phyloP scores from a whole-genome alignment of 2,888 invertebrate species.

The Macrosoma leucophasiata region DNA sequence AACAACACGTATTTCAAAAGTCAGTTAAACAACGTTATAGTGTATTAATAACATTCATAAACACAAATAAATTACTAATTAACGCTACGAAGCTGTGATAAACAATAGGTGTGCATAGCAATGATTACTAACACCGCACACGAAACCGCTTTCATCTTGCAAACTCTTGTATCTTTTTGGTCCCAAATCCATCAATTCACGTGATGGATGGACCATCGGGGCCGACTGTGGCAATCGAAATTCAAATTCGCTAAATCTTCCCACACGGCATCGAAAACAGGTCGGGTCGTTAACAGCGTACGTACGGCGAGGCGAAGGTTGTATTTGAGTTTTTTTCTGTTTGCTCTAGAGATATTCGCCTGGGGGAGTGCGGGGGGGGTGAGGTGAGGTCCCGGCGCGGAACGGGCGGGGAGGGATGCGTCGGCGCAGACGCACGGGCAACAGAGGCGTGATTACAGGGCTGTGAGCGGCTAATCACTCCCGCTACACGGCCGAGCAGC shows the following conservation, averaged over 20 bases:
- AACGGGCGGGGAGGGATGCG: constrained; percentile 35
- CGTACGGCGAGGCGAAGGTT: constrained; percentile 40
- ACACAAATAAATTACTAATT: not conserved
- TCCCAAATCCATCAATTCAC: constrained; percentile 72
- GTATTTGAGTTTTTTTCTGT: constrained; percentile 56
- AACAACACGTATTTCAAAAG: too few relatives aligned
- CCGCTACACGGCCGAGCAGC: constrained; percentile 47
- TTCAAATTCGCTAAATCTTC: constrained; percentile 76
- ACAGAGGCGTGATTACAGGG: constrained; percentile 70
- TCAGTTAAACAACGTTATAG: too few relatives aligned
- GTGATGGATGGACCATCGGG: constrained; percentile 69
- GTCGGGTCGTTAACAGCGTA: constrained; percentile 68
- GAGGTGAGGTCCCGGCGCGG: constrained; percentile 25
- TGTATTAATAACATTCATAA: too few relatives aligned
- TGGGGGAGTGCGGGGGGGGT: constrained; percentile 31
- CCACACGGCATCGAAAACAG: constrained; percentile 68
- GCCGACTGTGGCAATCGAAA: constrained; percentile 61
- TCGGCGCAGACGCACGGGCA: constrained; percentile 68
- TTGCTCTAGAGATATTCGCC: constrained; percentile 65
- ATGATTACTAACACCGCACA: constrained; percentile 60
- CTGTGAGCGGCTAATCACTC: constrained; percentile 65
- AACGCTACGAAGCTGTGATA: constrained; percentile 28
- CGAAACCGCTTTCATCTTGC: constrained; percentile 64
- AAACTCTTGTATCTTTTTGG: constrained; percentile 62
- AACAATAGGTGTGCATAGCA: constrained; percentile 49